Percentiles rank a stretch among this genome's conserved stretches.
Evolutionary conservation across 1,140 invertebrate genomes (phyloP).

Genomic region (Gonioctena quinquepunctata): DNA sequence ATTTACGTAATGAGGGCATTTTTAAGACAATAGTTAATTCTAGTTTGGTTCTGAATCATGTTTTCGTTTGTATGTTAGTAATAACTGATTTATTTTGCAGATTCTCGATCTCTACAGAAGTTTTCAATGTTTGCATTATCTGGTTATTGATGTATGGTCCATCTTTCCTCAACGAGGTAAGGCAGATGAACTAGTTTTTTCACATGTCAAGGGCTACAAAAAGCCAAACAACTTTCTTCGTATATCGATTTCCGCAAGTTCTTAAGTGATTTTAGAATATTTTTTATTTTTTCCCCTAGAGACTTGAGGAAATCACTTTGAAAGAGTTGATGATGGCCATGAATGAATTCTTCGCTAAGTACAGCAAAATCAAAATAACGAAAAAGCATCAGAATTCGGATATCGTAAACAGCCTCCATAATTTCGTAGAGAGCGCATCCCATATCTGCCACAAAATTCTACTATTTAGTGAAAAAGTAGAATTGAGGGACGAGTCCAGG

Average conservation of each 20-base stretch:
- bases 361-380: not conserved
- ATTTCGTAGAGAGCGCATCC: not conserved
- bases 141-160: slow-evolving; percentile 3
- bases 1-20: no score
- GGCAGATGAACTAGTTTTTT: not conserved
- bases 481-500: not conserved
- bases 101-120: not conserved
- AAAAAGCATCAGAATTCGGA: not conserved
- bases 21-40: no score
- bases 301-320: not conserved
- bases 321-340: not conserved
- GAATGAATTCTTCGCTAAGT: not conserved
- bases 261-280: no score
- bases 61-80: no score
- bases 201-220: no score
- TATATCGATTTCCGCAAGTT: not conserved
- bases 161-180: not conserved
- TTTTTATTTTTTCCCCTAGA: not conserved
- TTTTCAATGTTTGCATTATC: not conserved
- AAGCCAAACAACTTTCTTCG: no score
- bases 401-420: not conserved
- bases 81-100: slow-evolving; percentile 1
- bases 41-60: no score
- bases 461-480: not conserved
- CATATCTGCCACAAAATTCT: not conserved